A percentile compares a stretch with the other conserved stretches of the same genome.
These are phyloP conservation scores for Mythimna ferrago DNA, from an alignment of 2,888 invertebrate genomes.

Conservation along the genomic window DNA sequence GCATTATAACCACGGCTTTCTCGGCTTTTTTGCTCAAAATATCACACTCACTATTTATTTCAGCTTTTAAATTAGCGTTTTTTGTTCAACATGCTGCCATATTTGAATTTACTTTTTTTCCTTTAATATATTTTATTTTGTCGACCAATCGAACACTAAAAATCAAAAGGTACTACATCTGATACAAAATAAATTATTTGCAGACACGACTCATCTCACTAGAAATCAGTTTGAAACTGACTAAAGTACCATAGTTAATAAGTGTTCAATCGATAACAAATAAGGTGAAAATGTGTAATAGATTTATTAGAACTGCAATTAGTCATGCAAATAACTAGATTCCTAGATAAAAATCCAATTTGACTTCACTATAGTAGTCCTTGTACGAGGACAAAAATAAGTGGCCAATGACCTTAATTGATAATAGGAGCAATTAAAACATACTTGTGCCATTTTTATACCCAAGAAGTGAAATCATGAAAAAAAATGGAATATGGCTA, in stretches of 20 bases:
- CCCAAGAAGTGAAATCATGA: not conserved
- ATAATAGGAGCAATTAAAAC: constrained; percentile 28
- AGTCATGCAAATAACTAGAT: not conserved
- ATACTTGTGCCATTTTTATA: constrained; percentile 25
- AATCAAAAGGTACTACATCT: not conserved
- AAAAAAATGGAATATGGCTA: constrained; percentile 45
- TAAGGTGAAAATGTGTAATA: too few relatives aligned
- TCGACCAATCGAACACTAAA: not conserved
- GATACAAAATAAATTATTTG: not conserved
- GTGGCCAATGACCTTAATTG: constrained; percentile 17
- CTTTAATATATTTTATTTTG: too few relatives aligned
- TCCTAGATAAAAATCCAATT: constrained; percentile 37
- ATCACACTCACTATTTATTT: too few relatives aligned
- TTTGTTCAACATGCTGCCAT: too few relatives aligned
- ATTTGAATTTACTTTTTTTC: too few relatives aligned
- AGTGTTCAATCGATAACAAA: too few relatives aligned
- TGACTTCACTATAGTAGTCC: constrained; percentile 8
- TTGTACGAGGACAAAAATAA: constrained; percentile 35
- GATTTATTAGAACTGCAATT: not conserved
- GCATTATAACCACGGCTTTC: too few relatives aligned
- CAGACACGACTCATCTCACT: too few relatives aligned
- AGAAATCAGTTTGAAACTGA: too few relatives aligned
- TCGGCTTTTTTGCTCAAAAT: too few relatives aligned
- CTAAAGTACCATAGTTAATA: too few relatives aligned
- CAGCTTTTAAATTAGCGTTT: too few relatives aligned